Base-by-base conservation (phyloP, 2,888 invertebrate genomes). In the Leucophenga maculata region DNA sequence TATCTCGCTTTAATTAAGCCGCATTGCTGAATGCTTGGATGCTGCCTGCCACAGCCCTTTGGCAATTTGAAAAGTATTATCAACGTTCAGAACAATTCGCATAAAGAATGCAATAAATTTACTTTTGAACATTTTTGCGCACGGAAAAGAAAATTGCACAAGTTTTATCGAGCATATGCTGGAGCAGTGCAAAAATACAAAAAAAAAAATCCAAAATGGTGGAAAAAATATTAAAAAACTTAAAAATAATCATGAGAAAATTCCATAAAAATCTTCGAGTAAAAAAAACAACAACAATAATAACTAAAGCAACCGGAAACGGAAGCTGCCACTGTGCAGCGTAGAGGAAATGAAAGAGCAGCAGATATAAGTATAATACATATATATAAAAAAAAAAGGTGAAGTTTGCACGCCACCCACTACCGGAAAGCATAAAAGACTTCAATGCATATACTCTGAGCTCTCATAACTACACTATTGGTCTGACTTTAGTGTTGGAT, bases 91-190 rank as follows among this genome's bases (percentile, higher is more conserved):
- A 26, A 26, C n/a, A 48, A 14, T 32, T 32, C 20, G 20, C 48
- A 64, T 64, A 48, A 64, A 46, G 46, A 48, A 64, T 64, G 62
- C 46, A 64, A 64, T 64, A 64, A 64, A 64, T 64, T 64, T 64
- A 3, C 22, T 64, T 48, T 64, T 16, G 18, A 59, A 59, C n/a
- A 32, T 59, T 59, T 57, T 16, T 26, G 26, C 20, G 16, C 8
- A 16, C 22, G 20, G 20, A 14, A 26, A 55, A 50, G 50, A 50
- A 50, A 50, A 50, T 50, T 50, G 50, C 50, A 50, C 16, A 59
- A 59, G n/a, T 59, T 59, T 59, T 59, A 59, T 50, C 50, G 18
- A 32, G 32, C 59, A 59, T n/a, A 59, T 31, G 31, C 26, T 4
- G 26, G 26, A 26, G 26, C 26, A 26, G 26, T 59, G 32, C 32